These are phyloP conservation scores for Deilephila elpenor DNA, from an alignment of 2,888 invertebrate species.

Conservation along the genomic window DNA sequence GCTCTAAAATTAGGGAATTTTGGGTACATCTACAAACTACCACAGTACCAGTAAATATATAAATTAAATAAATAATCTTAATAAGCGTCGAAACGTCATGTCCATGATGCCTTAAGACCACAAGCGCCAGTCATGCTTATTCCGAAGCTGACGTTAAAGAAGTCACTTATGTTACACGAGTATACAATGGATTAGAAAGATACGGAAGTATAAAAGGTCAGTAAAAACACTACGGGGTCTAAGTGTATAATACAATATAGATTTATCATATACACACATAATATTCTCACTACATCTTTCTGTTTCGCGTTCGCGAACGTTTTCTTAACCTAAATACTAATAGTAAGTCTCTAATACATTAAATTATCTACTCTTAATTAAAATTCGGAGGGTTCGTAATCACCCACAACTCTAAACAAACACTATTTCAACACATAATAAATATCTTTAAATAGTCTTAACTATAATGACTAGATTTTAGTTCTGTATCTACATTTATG, in stretches of 20 bases:
- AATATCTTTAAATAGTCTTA: slow-evolving; percentile 42
- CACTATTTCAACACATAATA: slow-evolving; percentile 41
- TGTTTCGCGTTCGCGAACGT: slow-evolving; percentile 53
- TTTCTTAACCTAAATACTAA: slow-evolving; percentile 39
- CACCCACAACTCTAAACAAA: slow-evolving; percentile 55
- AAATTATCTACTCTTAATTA: slow-evolving; percentile 56
- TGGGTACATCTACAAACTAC: slow-evolving; percentile 27
- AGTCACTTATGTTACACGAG: slow-evolving; percentile 34
- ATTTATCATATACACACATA: slow-evolving; percentile 51
- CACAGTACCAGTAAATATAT: slow-evolving; percentile 40
- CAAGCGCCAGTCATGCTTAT: slow-evolving; percentile 25
- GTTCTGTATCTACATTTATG: slow-evolving; percentile 42
- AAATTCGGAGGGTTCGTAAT: slow-evolving; percentile 73
- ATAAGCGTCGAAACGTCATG: slow-evolving; percentile 36
- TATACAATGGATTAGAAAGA: slow-evolving; percentile 59
- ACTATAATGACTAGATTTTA: slow-evolving; percentile 53
- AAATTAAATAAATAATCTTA: slow-evolving; percentile 33
- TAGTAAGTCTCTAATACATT: slow-evolving; percentile 51
- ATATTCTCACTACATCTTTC: slow-evolving; percentile 79
- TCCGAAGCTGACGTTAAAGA: slow-evolving; percentile 29
- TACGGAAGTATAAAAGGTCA: slow-evolving; percentile 78
- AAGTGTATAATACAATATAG: slow-evolving; percentile 70
- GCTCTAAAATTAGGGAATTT: slow-evolving; percentile 41
- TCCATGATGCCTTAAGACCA: slow-evolving; percentile 34
- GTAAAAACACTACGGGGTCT: slow-evolving; percentile 79